phyloP scores from a whole-genome alignment of 2,888 invertebrate genomes.

The Elmis aenea region DNA sequence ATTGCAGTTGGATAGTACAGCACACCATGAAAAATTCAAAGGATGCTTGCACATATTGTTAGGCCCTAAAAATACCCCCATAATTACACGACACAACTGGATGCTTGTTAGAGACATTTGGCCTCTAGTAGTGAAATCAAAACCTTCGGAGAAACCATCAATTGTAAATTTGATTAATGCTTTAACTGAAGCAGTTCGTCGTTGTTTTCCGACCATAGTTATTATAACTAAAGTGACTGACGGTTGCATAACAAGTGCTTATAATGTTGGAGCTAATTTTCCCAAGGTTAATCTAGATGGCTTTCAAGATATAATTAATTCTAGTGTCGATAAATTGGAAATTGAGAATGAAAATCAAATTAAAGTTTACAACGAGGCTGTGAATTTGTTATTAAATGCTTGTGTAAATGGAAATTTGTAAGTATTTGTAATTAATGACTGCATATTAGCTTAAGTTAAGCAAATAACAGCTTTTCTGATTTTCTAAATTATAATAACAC shows the following conservation, averaged over 20 bases:
- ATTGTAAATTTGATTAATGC: constrained; percentile 62
- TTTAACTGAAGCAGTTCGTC: constrained; percentile 53
- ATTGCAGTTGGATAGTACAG: constrained; percentile 55
- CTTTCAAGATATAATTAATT: constrained; percentile 42
- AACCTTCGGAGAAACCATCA: constrained; percentile 80
- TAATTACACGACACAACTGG: constrained; percentile 75
- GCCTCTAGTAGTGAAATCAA: constrained; percentile 72
- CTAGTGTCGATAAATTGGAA: constrained; percentile 40
- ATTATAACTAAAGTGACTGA: constrained; percentile 55
- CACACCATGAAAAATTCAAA: constrained; percentile 66
- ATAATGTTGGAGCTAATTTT: constrained; percentile 43
- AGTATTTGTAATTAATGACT: constrained; percentile 26
- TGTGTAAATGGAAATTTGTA: constrained; percentile 52
- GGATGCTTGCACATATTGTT: constrained; percentile 74
- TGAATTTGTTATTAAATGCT: constrained; percentile 51
- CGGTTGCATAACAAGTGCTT: constrained; percentile 49
- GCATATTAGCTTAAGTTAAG: constrained; percentile 3
- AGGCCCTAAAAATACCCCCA: constrained; percentile 59
- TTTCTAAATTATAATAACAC: too few species aligned
- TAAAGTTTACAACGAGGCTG: constrained; percentile 49
- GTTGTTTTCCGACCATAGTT: constrained; percentile 57
- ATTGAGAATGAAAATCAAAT: constrained; percentile 48
- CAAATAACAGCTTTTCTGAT: too few species aligned
- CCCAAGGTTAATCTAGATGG: constrained; percentile 43
- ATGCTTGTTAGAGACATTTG: constrained; percentile 63